Base-by-base conservation (phyloP, 2,888 invertebrate genomes). In the Loripinus fragilis region DNA sequence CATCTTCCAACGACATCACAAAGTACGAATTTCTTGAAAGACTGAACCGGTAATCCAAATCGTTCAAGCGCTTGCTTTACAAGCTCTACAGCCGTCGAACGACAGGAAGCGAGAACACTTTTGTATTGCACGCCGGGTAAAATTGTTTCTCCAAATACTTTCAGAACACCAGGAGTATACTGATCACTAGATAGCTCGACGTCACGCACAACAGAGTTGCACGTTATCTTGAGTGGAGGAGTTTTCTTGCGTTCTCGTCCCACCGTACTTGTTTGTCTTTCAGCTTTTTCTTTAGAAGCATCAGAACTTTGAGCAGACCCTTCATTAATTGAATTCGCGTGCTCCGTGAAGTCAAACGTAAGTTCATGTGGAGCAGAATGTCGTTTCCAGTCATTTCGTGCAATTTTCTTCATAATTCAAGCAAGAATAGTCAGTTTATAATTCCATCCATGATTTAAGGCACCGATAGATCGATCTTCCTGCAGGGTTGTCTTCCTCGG, bases 41-140 rank as follows among this genome's bases (percentile, higher is more conserved):
- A 78, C 7, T 75, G 52, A 5, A 82, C 25, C 1, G 89, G 83
- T n/a, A 92, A 79, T 28, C 87, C 86, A 72, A 90, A 92, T 65
- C 92, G 76, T 35, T 91, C 91, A 20, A 92, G 76, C 10, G 91
- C 91, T 76, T 92, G 90, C 74, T 90, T 91, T 42, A 92, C 88
- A 20, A 92, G 85, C 73, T 92, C 91, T 65, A 83, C 79, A 15
- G 90, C 90, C 10, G 91, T 92, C 38, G 91, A 91, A 33, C 89
- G 80, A 33, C 86, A 86, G 7, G 90, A 89, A 8, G 91, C 91
- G 25, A 92, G 75, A 15, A 92, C 91, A 76, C 91, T 91, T 85
- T 92, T 92, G 80, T 92, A 92, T 67, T 90, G 87, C 10, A 90
- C 90, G 15, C 91, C 92, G 7, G 89, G 90, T 60, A 87, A 74